Evolutionary conservation across 2,888 invertebrate species (phyloP), one percentile per base, ranked within the genome.

Genomic region (Abrostola triplasia): DNA sequence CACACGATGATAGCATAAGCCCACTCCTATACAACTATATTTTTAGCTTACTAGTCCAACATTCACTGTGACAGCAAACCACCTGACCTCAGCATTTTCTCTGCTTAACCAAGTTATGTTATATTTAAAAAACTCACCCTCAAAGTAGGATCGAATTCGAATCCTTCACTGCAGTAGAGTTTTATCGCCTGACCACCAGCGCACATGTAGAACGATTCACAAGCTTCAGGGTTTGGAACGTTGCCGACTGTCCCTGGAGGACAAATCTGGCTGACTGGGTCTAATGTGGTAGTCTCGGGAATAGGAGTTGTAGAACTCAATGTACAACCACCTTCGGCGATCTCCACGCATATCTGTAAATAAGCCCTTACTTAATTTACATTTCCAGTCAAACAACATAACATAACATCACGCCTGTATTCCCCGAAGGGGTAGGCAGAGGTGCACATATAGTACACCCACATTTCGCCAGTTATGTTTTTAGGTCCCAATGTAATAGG

Each of bases 291-390:
- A 0, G 60, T 41, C 13, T 12, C 36, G 0, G 51, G 11, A 7
- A 41, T 35, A 1, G 40, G 40, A 5, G 56, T 40, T 5, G 64
- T 50, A 0, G 70, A 12, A 1, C 72, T 72, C 0, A 77, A 40
- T 0, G 85, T 85, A 41, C 85, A 85, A 5, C 85, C 85, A 0
- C 85, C 85, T 53, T 80, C 81, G 5, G 79, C 73, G 0, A 85
- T 84, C 0, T 36, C 13, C 0, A 80, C 76, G 47, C 85, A 83
- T 5, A 53, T 50, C 81, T 84, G 71, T 9, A 74, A 75, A 38
- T 4, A 24, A 1, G 24, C 24, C 4, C 24, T 24, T 24, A 24
- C 24, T 24, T 24, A 24, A 24, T 24, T 2, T 24, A 2, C 24
- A 24, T 24, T 24, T 24, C 24, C 24, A 24, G 24, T 24, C n/a